Conservation (phyloP, 2,888 invertebrate genomes). For the Tromatobia lineatoria region DNA sequence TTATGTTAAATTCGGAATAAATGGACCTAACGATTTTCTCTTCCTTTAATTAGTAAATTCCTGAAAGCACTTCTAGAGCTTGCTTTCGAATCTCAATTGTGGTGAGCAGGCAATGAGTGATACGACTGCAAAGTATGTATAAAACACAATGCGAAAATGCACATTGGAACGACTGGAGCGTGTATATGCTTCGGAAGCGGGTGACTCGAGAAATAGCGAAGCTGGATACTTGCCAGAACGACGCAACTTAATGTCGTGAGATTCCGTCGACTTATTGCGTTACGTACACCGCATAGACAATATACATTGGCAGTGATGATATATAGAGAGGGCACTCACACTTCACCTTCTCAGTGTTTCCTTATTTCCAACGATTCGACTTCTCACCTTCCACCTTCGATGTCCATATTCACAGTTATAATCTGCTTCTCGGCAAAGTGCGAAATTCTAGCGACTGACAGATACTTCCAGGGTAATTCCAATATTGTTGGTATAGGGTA, state of each 20-base stretch:
- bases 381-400: neutral
- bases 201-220: constrained; percentile 17
- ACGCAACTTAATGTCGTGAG: constrained; percentile 7
- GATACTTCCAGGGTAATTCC: neutral
- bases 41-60: neutral
- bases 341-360: neutral
- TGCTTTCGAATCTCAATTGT: neutral
- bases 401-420: neutral
- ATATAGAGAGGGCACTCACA: neutral
- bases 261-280: constrained; percentile 19
- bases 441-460: neutral
- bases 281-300: constrained; percentile 8
- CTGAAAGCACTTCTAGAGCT: too few relatives aligned
- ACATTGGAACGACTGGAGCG: constrained; percentile 11
- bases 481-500: neutral
- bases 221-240: constrained; percentile 8
- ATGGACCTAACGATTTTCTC: neutral
- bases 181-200: constrained; percentile 7
- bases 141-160: constrained; percentile 9
- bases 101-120: constrained; percentile 12
- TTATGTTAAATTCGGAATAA: neutral
- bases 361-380: neutral
- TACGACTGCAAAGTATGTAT: neutral
- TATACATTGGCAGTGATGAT: neutral
- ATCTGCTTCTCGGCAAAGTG: neutral